These are phyloP conservation scores for Calameuta pallipes DNA, from an alignment of 2,888 invertebrate genomes.

Conservation along the genomic window DNA sequence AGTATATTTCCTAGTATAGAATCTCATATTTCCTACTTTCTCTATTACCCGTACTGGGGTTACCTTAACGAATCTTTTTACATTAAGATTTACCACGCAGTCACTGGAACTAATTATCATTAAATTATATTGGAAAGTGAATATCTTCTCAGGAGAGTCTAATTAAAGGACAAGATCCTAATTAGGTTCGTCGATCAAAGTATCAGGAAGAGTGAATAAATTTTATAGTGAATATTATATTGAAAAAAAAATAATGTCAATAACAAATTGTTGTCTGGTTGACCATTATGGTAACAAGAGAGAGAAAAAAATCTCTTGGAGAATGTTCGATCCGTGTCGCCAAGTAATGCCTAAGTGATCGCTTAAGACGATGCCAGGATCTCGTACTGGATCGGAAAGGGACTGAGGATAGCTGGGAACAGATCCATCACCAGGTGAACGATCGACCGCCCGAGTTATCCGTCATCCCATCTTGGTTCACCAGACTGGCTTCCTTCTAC, in stretches of 20 bases:
- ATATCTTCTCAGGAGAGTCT: not conserved
- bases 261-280: not conserved
- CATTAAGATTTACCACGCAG: not conserved
- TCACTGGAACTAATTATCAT: not conserved
- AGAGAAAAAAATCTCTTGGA: not conserved
- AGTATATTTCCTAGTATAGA: not conserved
- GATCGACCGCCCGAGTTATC: constrained; percentile 52
- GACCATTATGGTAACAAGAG: not conserved
- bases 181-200: not conserved
- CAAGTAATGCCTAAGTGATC: not conserved
- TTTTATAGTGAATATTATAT: not conserved
- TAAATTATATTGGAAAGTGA: not conserved
- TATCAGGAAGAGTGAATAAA: not conserved
- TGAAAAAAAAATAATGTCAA: not conserved
- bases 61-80: not conserved
- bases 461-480: constrained; percentile 47
- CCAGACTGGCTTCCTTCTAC: constrained; percentile 24
- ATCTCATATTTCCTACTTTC: not conserved
- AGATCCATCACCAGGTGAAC: constrained; percentile 50
- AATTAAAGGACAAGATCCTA: not conserved
- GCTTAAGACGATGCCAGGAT: constrained; percentile 1
- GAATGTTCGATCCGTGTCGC: not conserved
- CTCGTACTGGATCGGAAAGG: constrained; percentile 12
- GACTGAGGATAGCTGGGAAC: constrained; percentile 43
- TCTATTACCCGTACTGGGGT: not conserved